Evolutionary conservation across 2,113 vertebrate genomes (phyloP).

Genomic region (Actenoides lindsayi): DNA sequence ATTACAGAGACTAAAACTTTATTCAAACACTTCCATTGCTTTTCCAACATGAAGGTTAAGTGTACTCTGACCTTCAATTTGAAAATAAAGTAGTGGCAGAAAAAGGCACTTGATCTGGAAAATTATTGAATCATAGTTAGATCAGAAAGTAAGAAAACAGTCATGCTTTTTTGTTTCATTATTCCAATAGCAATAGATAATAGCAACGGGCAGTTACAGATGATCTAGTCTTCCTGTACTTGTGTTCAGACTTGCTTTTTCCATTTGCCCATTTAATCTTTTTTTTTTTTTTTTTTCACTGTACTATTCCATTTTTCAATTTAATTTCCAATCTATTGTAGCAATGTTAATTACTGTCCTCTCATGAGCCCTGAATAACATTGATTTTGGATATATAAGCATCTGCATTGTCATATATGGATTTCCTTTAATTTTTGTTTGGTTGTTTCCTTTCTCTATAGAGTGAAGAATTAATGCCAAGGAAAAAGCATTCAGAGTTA

Average conservation of each 20-base stretch:
- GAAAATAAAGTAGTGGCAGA: not conserved
- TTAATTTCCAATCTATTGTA: slow-evolving; percentile 18
- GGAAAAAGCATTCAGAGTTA: not conserved
- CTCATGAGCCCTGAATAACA: slow-evolving; percentile 36
- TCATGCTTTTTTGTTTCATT: not conserved
- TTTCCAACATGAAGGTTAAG: not conserved
- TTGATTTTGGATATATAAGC: slow-evolving; percentile 48
- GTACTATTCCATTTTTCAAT: slow-evolving; percentile 2
- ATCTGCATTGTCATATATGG: slow-evolving; percentile 39
- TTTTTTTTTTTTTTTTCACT: not conserved
- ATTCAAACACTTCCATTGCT: not conserved
- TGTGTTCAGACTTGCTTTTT: not conserved
- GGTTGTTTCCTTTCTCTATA: not conserved
- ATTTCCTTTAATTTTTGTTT: slow-evolving; percentile 41
- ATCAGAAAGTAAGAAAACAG: slow-evolving; percentile 12
- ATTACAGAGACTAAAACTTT: not conserved
- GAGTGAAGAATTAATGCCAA: slow-evolving; percentile 17
- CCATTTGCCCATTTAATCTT: slow-evolving; percentile 8
- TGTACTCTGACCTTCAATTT: not conserved
- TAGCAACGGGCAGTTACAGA: not conserved
- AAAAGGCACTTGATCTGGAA: not conserved
- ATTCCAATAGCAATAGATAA: not conserved
- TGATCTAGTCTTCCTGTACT: not conserved
- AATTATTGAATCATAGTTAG: not conserved
- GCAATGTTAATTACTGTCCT: slow-evolving; percentile 41